phyloP scores from a whole-genome alignment of 92 coral and sea anemone species.

The Zoanthus sociatus region DNA sequence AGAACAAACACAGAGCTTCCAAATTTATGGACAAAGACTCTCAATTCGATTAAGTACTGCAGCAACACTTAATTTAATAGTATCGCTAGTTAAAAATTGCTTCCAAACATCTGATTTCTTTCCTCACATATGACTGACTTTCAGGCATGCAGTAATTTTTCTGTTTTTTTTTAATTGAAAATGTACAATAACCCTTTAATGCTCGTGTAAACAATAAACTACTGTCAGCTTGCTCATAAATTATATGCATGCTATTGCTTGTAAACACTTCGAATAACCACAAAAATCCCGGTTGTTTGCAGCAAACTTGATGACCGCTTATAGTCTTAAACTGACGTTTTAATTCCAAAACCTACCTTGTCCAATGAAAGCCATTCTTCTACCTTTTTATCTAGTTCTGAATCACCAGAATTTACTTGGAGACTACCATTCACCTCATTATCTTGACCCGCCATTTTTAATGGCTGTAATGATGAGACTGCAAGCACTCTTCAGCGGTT shows the following conservation, averaged over 20 bases:
- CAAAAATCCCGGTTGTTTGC: neutral
- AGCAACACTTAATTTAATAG: too few species aligned
- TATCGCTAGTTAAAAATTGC: neutral
- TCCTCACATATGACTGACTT: neutral
- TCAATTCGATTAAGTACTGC: too few species aligned
- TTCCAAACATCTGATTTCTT: neutral
- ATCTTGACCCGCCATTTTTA: constrained; percentile 63
- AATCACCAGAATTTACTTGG: constrained; percentile 75
- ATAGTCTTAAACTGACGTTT: neutral
- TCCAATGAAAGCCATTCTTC: constrained; percentile 91
- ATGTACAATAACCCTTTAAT: neutral
- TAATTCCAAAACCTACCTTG: constrained; percentile 65
- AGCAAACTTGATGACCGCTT: neutral
- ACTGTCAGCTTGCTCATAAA: neutral
- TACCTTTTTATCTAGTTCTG: constrained; percentile 80
- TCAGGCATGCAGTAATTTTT: neutral
- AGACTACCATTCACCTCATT: constrained; percentile 41
- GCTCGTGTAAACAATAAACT: neutral
- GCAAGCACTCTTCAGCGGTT: constrained; percentile 12
- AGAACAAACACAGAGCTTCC: too few species aligned
- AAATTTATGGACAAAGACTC: too few species aligned
- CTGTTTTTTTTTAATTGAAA: neutral
- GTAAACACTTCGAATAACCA: neutral
- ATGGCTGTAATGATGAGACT: neutral
- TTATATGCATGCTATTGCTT: neutral